phyloP scores from a whole-genome alignment of 2,113 vertebrate species.

The Centropristis striata region DNA sequence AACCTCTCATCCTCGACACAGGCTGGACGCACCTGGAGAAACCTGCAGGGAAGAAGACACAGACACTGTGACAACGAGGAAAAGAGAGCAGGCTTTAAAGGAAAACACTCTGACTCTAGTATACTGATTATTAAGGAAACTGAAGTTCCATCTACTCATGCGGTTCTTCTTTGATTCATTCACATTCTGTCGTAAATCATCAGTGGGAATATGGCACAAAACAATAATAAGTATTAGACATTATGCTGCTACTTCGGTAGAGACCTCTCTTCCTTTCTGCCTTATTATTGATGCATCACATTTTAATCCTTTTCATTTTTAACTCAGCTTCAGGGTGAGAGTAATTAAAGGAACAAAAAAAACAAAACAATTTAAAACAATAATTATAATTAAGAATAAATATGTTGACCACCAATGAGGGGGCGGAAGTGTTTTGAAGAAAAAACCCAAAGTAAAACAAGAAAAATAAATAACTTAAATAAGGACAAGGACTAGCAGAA shows the following conservation, averaged over 20 bases:
- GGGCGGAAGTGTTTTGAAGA: neutral
- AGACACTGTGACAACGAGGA: conserved; percentile 15
- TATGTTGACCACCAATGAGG: neutral
- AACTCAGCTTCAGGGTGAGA: neutral
- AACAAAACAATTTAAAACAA: too few relatives aligned
- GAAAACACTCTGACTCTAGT: neutral
- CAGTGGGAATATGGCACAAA: neutral
- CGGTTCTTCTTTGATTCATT: neutral
- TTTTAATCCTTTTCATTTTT: neutral
- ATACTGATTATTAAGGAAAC: neutral
- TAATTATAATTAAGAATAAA: neutral
- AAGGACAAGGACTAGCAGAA: neutral
- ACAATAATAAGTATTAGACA: neutral
- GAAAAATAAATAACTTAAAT: neutral
- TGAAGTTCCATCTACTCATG: neutral
- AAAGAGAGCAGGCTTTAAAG: conserved; percentile 3
- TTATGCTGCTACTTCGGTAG: neutral
- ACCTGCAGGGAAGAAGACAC: conserved; percentile 82
- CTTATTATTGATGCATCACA: neutral
- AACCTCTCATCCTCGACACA: conserved; percentile 93
- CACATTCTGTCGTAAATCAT: neutral
- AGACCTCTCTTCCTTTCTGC: too few relatives aligned
- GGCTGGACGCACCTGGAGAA: conserved; percentile 94
- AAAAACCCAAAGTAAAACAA: neutral
- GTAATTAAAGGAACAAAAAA: neutral